Evolutionary conservation across 1,140 invertebrate genomes (phyloP).

Genomic region (Venustaconcha ellipsiformis): DNA sequence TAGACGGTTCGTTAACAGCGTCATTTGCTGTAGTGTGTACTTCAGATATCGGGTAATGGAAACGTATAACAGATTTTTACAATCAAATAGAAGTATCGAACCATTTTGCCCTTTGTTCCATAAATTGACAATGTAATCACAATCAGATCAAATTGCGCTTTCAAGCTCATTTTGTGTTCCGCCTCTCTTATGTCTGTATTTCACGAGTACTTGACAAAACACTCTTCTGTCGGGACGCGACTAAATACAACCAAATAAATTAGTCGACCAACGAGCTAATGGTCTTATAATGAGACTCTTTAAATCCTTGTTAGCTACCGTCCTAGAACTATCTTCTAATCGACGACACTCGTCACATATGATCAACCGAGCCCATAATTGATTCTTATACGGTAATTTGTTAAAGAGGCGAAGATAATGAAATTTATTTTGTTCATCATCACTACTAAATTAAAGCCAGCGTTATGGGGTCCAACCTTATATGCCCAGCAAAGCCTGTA

Average conservation of each 20-base stretch:
- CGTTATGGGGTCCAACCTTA: slow-evolving; percentile 9
- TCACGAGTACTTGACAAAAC: no score
- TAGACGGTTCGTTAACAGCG: no score
- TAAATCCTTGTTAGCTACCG: slow-evolving; percentile 1
- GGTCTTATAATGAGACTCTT: slow-evolving; percentile 12
- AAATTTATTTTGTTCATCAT: slow-evolving; percentile 31
- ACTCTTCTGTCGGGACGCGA: no score
- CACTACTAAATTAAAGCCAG: slow-evolving; percentile 24
- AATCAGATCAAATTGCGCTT: no score
- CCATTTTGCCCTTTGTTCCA: no score
- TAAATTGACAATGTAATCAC: no score
- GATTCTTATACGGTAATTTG: slow-evolving; percentile 34
- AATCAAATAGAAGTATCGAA: no score
- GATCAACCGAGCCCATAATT: slow-evolving; percentile 12
- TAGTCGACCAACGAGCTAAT: slow-evolving; percentile 24
- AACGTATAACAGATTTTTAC: no score
- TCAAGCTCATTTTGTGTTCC: no score
- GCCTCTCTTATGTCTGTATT: no score
- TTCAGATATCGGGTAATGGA: no score
- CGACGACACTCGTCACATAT: background rate
- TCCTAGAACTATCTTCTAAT: slow-evolving; percentile 2
- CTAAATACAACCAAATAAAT: background rate
- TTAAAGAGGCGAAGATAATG: slow-evolving; percentile 27
- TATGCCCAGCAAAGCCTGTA: slow-evolving; percentile 9
- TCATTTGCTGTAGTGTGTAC: no score